Base-by-base conservation (phyloP, 2,888 invertebrate genomes). In the Heliconius erato region DNA sequence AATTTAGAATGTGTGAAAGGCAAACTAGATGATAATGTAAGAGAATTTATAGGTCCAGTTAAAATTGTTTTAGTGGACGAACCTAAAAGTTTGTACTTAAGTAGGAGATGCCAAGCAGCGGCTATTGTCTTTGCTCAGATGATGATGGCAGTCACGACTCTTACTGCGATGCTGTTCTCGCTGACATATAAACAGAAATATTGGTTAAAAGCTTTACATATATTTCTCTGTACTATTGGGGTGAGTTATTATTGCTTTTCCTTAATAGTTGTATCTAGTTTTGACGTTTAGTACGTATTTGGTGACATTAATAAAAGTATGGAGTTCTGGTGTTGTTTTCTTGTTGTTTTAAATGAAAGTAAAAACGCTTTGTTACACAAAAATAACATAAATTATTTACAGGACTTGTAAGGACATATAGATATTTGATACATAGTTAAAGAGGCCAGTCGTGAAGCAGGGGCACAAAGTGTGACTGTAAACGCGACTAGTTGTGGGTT, bases 11-110 rank as follows among this genome's bases (percentile, higher is more conserved):
- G 93, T 78, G 81, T 88, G 0, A 83, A 86, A 67, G 82, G 86
- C 14, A 85, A 86, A 2, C 79, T 84, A 32, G 87, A 82, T 0
- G 84, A 82, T 28, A 83, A 86, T 35, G 83, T 84, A 9, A 74
- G 86, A 26, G 92, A 93, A 83, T 93, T 92, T 71, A 87, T 91
- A 6, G 94, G 94, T 7, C 93, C 92, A 0, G 93, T 94, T 26
- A 93, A 91, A 86, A 92, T 94, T 77, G 84, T 93, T 68, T 84
- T 94, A n/a, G 88, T 94, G 3, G 91, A 94, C 26, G 88, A 90
- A 3, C 86, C 90, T 0, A 82, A 84, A 32, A 32, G 12, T 12
- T 71, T 74, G 7, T 84, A 86, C 59, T 23, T 23, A 16, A 12
- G 44, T 9, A 82, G 80, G 79, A 68, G 35, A 6, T 82, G 80